Evolutionary conservation across 2,113 vertebrate genomes (phyloP).

Genomic region (Centropristis striata): DNA sequence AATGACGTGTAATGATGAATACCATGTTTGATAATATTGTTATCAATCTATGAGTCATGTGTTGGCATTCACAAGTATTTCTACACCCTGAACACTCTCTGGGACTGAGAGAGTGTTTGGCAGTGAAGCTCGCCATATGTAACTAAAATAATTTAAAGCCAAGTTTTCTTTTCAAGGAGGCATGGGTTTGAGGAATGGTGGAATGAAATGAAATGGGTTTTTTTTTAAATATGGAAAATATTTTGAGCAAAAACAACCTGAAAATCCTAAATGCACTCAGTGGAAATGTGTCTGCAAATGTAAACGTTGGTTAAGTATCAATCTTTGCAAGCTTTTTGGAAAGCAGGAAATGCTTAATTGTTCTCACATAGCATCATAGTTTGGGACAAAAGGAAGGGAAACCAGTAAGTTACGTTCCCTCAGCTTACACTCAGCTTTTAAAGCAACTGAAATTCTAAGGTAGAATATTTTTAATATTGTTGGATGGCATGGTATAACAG

Average conservation of each 20-base stretch:
- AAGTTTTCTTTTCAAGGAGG: background rate
- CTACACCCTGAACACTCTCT: constrained; percentile 1
- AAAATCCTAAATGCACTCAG: background rate
- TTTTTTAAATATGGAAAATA: background rate
- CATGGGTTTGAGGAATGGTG: background rate
- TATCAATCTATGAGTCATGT: background rate
- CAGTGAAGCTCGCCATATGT: constrained; percentile 35
- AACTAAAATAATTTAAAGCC: constrained; percentile 10
- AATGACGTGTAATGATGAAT: no score
- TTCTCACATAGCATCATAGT: background rate
- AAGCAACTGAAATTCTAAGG: background rate
- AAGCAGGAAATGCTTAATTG: background rate
- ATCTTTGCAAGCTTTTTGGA: background rate
- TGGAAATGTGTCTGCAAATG: background rate
- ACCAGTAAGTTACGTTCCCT: background rate
- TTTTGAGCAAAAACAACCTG: background rate
- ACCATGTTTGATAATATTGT: background rate
- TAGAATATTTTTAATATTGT: background rate
- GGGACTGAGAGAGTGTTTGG: background rate
- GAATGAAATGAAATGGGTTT: background rate
- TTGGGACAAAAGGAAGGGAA: background rate
- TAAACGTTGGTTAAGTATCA: background rate
- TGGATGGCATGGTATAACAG: background rate
- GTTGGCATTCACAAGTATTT: background rate
- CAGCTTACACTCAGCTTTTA: background rate